phyloP scores from a whole-genome alignment of 2,797 vertebrate species.

The Amphiprion clarkii region DNA sequence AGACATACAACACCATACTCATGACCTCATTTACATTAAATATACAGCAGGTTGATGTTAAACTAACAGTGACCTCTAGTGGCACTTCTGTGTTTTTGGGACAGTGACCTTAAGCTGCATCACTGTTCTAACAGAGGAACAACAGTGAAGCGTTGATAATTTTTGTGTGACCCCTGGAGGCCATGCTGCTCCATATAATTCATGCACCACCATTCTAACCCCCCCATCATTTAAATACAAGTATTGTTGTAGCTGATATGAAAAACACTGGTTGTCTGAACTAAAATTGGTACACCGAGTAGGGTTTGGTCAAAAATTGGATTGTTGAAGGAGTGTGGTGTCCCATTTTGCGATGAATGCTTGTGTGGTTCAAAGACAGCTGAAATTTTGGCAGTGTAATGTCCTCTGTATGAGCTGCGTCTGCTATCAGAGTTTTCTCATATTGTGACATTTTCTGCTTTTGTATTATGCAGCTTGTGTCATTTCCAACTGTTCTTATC shows the following conservation, averaged over 20 bases:
- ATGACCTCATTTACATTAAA: neutral
- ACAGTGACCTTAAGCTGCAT: neutral
- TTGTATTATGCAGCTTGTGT: neutral
- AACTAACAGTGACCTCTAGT: conserved; percentile 13
- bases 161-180: neutral
- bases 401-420: neutral
- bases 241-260: conserved; percentile 6
- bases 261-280: conserved; percentile 23
- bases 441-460: neutral
- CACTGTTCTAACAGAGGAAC: neutral
- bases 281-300: conserved; percentile 9
- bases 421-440: neutral
- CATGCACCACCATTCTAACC: neutral
- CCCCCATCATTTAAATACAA: conserved; percentile 18
- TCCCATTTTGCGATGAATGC: conserved; percentile 8
- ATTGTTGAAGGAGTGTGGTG: conserved; percentile 5
- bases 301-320: neutral
- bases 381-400: neutral
- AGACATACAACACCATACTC: neutral
- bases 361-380: conserved; percentile 1
- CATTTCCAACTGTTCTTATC: neutral
- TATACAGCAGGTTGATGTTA: neutral
- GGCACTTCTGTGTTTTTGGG: neutral
- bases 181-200: neutral
- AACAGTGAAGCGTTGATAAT: neutral